Base-by-base conservation (phyloP, 2,888 invertebrate species). In the Clanis bilineata region DNA sequence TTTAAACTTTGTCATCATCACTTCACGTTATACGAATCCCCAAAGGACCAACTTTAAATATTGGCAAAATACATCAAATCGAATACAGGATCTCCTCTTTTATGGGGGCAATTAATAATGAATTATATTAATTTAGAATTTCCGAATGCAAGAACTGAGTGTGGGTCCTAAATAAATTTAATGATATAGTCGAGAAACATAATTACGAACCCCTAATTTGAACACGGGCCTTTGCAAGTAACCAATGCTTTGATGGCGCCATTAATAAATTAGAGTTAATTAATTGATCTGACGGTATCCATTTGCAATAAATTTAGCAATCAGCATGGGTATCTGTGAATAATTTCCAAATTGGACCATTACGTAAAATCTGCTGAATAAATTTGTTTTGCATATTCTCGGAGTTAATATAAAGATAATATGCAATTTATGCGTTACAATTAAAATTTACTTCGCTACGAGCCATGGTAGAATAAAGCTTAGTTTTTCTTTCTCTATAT, bases 241-340 rank as follows among this genome's bases (percentile, higher is more conserved):
- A n/a, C n/a, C 25, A 59, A 59, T 23, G 56, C 18, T 59, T 56
- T 44, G 43, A 59, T 44, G 39, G 12, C 23, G 18, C 54, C 59
- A 59, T 59, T 59, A 55, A 59, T 59, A 59, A 59, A 59, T 56
- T 44, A 59, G 32, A 44, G 39, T 23, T 45, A 58, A 55, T 45
- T 44, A 58, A 39, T 21, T 39, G 23, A 22, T 56, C 56, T 32
- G 39, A 22, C 32, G 25, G 25, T 44, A 32, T 55, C 45, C 55
- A 58, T 61, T 61, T 58, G 61, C 58, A 59, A 59, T 59, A 59
- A 59, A 59, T 56, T 56, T 36, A 9, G 23, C n/a, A 44, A 41
- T 51, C 15, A 28, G 32, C 22, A 44, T n/a, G 44, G 32, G 15
- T 56, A 45, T 23, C 9, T 25, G 23, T 45, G 36, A 44, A 59